Evolutionary conservation across 2,797 vertebrate species (phyloP).

Genomic region (Chelon auratus): DNA sequence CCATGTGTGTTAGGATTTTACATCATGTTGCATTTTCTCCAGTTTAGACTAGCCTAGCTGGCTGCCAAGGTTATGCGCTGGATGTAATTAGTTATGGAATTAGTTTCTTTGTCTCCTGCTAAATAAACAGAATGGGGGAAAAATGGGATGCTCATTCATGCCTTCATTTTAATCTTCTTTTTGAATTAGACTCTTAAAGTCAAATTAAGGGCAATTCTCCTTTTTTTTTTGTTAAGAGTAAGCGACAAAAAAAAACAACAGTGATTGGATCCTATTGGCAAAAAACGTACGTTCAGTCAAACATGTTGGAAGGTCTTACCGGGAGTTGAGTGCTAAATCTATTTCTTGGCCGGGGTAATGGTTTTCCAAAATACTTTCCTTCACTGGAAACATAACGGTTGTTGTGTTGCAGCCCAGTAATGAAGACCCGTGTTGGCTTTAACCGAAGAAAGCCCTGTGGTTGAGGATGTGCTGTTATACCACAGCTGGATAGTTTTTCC

Average conservation of each 20-base stretch:
- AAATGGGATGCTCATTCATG: constrained; percentile 8
- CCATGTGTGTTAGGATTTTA: constrained; percentile 4
- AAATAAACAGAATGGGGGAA: not conserved
- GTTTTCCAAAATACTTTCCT: too few species aligned
- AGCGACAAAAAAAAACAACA: too few species aligned
- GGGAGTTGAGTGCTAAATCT: too few species aligned
- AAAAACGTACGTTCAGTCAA: too few species aligned
- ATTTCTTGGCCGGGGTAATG: too few species aligned
- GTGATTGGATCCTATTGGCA: too few species aligned
- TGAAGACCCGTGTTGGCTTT: too few species aligned
- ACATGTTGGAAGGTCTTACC: too few species aligned
- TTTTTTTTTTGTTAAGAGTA: too few species aligned
- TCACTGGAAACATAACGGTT: too few species aligned
- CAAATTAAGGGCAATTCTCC: too few species aligned
- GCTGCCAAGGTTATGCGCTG: not conserved
- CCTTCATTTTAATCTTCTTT: not conserved
- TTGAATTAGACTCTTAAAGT: constrained; percentile 4
- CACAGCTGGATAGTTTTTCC: constrained; percentile 1
- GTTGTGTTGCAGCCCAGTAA: too few species aligned
- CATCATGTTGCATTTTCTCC: constrained; percentile 9
- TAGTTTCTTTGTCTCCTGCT: not conserved
- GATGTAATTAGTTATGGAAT: constrained; percentile 16
- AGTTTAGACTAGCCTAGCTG: not conserved
- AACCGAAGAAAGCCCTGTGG: not conserved
- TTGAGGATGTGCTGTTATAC: constrained; percentile 4